These are phyloP conservation scores for Calycopis cecrops DNA, from an alignment of 1,140 invertebrate species.

Conservation along the genomic window DNA sequence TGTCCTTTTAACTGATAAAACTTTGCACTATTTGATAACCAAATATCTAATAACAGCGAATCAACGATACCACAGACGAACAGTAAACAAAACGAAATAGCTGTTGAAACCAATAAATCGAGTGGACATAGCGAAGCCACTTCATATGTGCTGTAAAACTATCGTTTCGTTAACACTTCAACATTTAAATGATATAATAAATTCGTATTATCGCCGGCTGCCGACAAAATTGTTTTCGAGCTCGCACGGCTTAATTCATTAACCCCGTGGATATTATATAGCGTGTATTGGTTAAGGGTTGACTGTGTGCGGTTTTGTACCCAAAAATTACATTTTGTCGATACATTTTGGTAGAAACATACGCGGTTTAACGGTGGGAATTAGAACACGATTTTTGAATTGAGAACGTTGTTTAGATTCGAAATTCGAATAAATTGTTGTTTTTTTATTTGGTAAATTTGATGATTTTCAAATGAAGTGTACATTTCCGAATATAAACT, in stretches of 20 bases:
- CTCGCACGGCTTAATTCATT: constrained; percentile 53
- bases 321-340: constrained; percentile 4
- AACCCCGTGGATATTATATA: constrained; percentile 45
- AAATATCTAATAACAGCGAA: too few species aligned
- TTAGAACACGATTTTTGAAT: neutral
- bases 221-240: constrained; percentile 60
- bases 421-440: too few species aligned
- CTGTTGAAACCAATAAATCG: constrained; percentile 8
- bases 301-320: constrained; percentile 9
- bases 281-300: constrained; percentile 23
- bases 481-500: too few species aligned
- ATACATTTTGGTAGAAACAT: constrained; percentile 1
- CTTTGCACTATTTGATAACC: too few species aligned
- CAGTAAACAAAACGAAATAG: too few species aligned
- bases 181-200: constrained; percentile 68
- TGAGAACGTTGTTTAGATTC: neutral
- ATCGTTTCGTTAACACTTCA: constrained; percentile 51
- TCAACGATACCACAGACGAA: too few species aligned
- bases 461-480: neutral
- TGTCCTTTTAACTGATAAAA: too few species aligned
- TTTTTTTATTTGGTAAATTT: neutral
- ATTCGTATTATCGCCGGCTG: constrained; percentile 59
- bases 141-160: constrained; percentile 25
- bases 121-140: constrained; percentile 4
- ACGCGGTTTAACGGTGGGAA: neutral